A percentile compares a stretch with the other conserved stretches of the same genome.
Evolutionary conservation across 2,113 vertebrate genomes (phyloP).

Genomic region (Motacilla tschutschensis): DNA sequence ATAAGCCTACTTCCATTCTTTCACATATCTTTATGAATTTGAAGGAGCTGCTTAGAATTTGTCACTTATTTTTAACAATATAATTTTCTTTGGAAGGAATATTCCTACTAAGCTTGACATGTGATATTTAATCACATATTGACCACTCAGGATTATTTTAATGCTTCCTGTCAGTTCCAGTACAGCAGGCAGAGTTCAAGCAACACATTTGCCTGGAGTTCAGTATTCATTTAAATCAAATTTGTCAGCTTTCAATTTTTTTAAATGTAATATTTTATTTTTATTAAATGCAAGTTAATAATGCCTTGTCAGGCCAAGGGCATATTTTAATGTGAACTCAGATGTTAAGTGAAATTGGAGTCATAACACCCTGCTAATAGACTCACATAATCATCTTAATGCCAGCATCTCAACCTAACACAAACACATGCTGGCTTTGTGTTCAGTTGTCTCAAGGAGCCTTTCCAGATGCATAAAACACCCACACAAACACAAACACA

Average conservation of each 20-base stretch:
- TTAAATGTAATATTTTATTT: conserved; percentile 58
- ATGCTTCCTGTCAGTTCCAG: conserved; percentile 62
- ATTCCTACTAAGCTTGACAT: conserved; percentile 51
- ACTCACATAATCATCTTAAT: conserved; percentile 31
- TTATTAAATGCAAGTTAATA: conserved; percentile 70
- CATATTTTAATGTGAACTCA: conserved; percentile 52
- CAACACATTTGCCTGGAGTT: conserved; percentile 68
- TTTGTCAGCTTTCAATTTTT: conserved; percentile 69
- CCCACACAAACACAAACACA: neutral
- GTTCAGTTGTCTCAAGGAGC: neutral
- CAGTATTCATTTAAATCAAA: conserved; percentile 66
- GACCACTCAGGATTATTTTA: conserved; percentile 61
- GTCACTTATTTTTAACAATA: conserved; percentile 72
- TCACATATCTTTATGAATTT: conserved; percentile 57
- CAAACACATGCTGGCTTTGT: neutral
- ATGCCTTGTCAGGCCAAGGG: conserved; percentile 62
- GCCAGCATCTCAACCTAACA: conserved; percentile 21
- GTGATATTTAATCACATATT: conserved; percentile 63
- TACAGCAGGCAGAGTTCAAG: conserved; percentile 66
- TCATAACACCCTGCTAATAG: conserved; percentile 22
- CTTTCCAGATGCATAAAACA: neutral
- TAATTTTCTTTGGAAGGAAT: conserved; percentile 61
- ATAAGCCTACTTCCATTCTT: conserved; percentile 44
- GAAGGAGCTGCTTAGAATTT: conserved; percentile 58
- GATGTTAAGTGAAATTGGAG: conserved; percentile 44